phyloP scores from a whole-genome alignment of 2,888 invertebrate species.

The Microplitis manilae region DNA sequence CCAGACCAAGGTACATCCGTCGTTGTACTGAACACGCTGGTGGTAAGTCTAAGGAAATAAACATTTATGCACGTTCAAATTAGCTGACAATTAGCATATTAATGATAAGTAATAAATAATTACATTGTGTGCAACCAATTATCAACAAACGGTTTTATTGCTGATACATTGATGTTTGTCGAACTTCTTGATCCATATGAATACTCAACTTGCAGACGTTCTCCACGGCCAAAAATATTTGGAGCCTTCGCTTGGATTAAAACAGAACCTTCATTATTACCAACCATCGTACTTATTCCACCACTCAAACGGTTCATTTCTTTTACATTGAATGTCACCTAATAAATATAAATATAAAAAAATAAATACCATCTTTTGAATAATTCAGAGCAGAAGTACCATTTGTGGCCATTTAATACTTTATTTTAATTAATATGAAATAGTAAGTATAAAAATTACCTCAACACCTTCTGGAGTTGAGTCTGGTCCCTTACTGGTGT shows the following conservation, averaged over 20 bases:
- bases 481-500: conserved; percentile 85
- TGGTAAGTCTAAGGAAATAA: conserved; percentile 75
- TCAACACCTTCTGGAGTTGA: conserved; percentile 87
- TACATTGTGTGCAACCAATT: conserved; percentile 79
- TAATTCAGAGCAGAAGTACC: too few relatives aligned
- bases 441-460: conserved; percentile 69
- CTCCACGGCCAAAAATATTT: conserved; percentile 91
- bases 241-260: conserved; percentile 83
- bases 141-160: conserved; percentile 88
- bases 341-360: conserved; percentile 48
- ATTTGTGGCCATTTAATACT: too few relatives aligned
- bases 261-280: conserved; percentile 92
- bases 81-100: background rate
- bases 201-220: conserved; percentile 86
- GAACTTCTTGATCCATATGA: conserved; percentile 88
- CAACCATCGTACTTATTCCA: conserved; percentile 88
- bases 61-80: background rate
- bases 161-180: conserved; percentile 84
- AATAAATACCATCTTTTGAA: background rate
- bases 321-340: conserved; percentile 89
- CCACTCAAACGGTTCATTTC: conserved; percentile 89
- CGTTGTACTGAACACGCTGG: conserved; percentile 83
- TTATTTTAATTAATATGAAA: too few relatives aligned
- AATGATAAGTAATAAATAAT: conserved; percentile 47
- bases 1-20: conserved; percentile 87